Evolutionary conservation across 1,140 invertebrate species (phyloP), one percentile per base, ranked within the genome.

Genomic region (Centruroides sculpturatus): DNA sequence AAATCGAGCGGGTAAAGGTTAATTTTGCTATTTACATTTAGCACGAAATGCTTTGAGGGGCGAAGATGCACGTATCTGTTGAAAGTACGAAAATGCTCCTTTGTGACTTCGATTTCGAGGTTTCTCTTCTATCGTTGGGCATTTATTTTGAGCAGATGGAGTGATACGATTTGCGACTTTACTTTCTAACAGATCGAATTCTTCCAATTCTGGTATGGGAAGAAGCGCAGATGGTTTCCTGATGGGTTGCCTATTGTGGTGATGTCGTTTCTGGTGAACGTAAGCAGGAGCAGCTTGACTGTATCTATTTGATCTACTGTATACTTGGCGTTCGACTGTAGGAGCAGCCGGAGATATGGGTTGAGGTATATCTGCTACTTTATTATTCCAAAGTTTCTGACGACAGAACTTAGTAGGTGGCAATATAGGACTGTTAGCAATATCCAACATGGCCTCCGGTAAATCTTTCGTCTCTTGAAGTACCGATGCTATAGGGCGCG

Each of bases 171-270:
- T 41, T 5, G 41, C 0, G 8, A 41, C 41, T 41, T 41, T 41
- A 3, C 41, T 8, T 41, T 41, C 41, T 41, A 41, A 41, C 34
- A 63, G 48, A 5, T 63, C 58, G 35, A 63, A 52, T 63, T 63
- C 62, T 47, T 63, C 62, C 4, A 46, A 55, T 36, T 63, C 62
- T 0, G 62, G 62, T 34, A 63, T 63, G n/a, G 62, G 50, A 23
- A 63, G 7, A 11, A 63, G 57, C 8, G 53, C 56, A 5, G 10
- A 47, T 10, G 47, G 54, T 4, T 54, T 48, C 36, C 35, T 41
- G 11, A n/a, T 47, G 11, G 36, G 8, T n/a, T 41, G 46, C 12
- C 35, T 41, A 4, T 10, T 23, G 23, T 41, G 50, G 23, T 41
- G 50, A 34, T 34, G 50, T 8, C 50, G 50, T n/a, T 41, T 12